Base-by-base conservation (phyloP, 2,113 vertebrate species). In the Pelobates fuscus region DNA sequence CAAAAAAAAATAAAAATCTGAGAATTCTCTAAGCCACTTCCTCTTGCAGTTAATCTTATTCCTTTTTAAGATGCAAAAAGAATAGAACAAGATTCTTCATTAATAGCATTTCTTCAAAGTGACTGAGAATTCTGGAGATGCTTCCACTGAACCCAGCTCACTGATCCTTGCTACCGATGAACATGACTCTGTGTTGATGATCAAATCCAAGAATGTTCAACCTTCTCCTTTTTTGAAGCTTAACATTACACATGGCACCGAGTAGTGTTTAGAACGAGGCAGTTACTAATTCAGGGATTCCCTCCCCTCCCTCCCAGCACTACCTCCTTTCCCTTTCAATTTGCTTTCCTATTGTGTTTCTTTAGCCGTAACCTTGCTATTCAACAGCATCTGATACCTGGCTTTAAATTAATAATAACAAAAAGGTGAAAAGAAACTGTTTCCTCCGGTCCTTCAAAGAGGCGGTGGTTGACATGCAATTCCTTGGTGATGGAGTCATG, bases 171-270 rank as follows among this genome's bases (percentile, higher is more conserved):
- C 46, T 70, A 69, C 44, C 76, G 82, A 83, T 85, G 77, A 81
- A 80, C 82, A 76, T 88, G 87, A 91, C 89, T 63, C 18, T 14
- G 71, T 83, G 86, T 88, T 74, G 79, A 71, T n/a, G 43, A 82
- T 81, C 87, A 81, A 80, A 86, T 92, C 84, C 87, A 89, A 84
- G 84, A 82, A 83, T 80, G 77, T 75, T 24, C 44, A 71, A 62
- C 70, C 43, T 71, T 24, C 37, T 46, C 8, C 1, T 11, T 73
- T 80, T 79, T 80, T 81, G 81, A 62, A 62, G 76, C 78, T 79
- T 81, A 83, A 85, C 91, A 92, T 92, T 92, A 91, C 74, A 78
- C 71, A 70, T 46, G 57, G 83, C 65, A 20, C 60, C 71, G 15
- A n/a, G 67, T 66, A 44, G 46, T 67, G 59, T 26, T 62, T 24